phyloP scores from a whole-genome alignment of 2,113 vertebrate species.

The Rutilus rutilus region DNA sequence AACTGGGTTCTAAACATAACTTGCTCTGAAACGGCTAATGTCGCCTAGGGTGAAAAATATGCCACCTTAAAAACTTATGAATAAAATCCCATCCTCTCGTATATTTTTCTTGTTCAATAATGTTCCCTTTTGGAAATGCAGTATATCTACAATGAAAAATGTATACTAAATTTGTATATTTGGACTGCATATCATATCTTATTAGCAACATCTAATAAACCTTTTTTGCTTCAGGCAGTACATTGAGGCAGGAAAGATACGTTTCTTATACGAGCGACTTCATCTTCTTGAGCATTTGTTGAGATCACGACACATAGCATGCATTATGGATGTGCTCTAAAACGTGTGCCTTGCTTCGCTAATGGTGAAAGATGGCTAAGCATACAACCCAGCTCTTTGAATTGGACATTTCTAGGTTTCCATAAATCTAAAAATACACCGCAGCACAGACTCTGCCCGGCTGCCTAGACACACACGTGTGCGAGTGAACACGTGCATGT shows the following conservation, averaged over 20 bases:
- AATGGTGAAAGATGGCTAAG: constrained; percentile 24
- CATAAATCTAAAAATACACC: constrained; percentile 54
- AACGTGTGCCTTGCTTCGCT: background rate
- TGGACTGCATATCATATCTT: background rate
- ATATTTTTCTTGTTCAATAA: background rate
- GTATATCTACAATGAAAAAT: background rate
- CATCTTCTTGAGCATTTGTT: constrained; percentile 13
- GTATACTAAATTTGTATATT: background rate
- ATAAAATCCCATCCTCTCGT: background rate
- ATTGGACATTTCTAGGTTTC: constrained; percentile 50
- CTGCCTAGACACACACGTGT: constrained; percentile 10
- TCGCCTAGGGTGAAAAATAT: background rate
- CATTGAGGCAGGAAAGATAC: background rate
- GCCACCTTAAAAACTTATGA: background rate
- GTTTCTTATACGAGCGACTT: background rate
- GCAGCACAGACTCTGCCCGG: constrained; percentile 23
- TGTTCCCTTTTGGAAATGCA: background rate
- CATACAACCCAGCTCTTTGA: constrained; percentile 25
- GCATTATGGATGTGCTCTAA: constrained; percentile 40
- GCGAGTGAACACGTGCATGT: background rate
- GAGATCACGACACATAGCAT: background rate
- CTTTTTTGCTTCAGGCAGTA: background rate
- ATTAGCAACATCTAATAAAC: background rate
- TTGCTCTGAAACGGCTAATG: background rate
- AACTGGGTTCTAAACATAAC: background rate